phyloP scores from a whole-genome alignment of 2,797 vertebrate genomes.

The Percopsis omiscomaycus region DNA sequence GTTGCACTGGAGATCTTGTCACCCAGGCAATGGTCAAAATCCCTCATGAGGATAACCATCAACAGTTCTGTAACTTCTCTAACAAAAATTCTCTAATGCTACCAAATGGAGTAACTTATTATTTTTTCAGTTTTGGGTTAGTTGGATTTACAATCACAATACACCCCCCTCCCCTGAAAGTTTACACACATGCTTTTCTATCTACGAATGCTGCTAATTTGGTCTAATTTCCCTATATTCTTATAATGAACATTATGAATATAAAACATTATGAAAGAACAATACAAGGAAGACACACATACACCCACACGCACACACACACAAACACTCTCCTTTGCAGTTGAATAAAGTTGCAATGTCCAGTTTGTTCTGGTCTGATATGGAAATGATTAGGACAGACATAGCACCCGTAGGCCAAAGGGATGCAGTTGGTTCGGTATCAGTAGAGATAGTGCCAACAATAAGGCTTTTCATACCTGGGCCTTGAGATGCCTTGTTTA shows the following conservation, averaged over 20 bases:
- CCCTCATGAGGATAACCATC: not conserved
- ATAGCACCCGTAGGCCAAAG: not conserved
- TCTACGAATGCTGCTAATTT: no score
- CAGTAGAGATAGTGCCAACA: slow-evolving; percentile 28
- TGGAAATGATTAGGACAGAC: no score
- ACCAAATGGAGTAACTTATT: no score
- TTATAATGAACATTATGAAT: no score
- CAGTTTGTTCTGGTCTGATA: no score
- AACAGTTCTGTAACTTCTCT: not conserved
- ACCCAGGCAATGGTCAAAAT: not conserved
- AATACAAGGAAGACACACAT: not conserved
- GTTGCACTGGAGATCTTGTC: not conserved
- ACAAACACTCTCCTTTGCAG: not conserved
- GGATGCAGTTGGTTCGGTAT: slow-evolving; percentile 12
- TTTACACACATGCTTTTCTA: no score
- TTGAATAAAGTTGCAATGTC: no score
- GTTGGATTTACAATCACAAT: no score
- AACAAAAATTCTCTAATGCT: not conserved
- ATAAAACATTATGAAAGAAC: not conserved
- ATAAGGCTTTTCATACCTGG: slow-evolving; percentile 26
- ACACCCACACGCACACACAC: not conserved
- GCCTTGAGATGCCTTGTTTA: slow-evolving; percentile 15
- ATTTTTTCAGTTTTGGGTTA: no score
- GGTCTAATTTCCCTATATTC: no score
- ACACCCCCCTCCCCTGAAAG: no score